Conservation (phyloP, 2,888 invertebrate species). For the Cacoxenus indagator region DNA sequence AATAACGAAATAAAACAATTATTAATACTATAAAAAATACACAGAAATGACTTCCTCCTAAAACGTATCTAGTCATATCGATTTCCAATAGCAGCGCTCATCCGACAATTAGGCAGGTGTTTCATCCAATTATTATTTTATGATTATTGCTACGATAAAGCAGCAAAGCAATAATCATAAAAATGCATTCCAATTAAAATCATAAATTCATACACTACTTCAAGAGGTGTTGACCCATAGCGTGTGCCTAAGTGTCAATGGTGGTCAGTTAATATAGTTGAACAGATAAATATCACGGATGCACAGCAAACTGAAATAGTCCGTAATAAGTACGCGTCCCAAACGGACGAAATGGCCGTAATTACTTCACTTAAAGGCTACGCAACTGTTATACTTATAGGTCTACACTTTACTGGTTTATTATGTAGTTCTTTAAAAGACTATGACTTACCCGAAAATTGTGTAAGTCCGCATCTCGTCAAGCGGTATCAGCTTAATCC, state of each 20-base stretch:
- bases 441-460: background rate
- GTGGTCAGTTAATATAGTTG: background rate
- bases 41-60: constrained; percentile 11
- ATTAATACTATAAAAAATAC: constrained; percentile 35
- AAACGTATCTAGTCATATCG: background rate
- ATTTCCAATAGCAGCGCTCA: background rate
- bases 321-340: background rate
- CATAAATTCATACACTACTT: constrained; percentile 19
- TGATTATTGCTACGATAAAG: background rate
- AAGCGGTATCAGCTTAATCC: constrained; percentile 27
- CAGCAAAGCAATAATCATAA: constrained; percentile 23
- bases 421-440: background rate
- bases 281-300: constrained; percentile 6
- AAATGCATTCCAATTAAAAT: background rate
- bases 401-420: background rate
- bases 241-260: background rate
- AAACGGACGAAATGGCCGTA: background rate
- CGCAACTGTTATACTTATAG: background rate
- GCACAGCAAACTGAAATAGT: background rate
- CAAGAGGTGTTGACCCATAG: constrained; percentile 28
- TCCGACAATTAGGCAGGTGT: constrained; percentile 21
- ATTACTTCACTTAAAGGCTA: background rate
- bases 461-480: constrained; percentile 1
- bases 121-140: constrained; percentile 29
- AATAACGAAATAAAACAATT: constrained; percentile 36